phyloP scores from a whole-genome alignment of 2,888 invertebrate genomes.

The Eudasyphora cyanicolor region DNA sequence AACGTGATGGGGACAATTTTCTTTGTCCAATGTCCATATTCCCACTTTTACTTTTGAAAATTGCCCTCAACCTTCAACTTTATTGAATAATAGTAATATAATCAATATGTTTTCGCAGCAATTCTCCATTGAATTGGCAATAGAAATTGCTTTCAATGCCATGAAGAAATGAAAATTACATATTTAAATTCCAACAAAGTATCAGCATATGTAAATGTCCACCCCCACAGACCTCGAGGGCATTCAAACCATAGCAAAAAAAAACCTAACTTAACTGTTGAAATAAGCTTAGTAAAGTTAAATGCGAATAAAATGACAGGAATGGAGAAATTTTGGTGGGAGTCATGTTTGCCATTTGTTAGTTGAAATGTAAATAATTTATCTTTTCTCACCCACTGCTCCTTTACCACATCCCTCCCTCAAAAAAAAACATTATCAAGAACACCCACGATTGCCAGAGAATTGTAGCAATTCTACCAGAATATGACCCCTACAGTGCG shows the following conservation, averaged over 20 bases:
- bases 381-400: background rate
- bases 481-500: background rate
- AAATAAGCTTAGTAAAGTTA: background rate
- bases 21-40: no score
- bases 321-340: background rate
- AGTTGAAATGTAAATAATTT: conserved; percentile 16
- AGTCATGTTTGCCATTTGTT: background rate
- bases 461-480: background rate
- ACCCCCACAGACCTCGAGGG: background rate
- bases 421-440: background rate
- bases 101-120: no score
- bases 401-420: background rate
- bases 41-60: no score
- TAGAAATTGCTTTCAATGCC: background rate
- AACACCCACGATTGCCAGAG: no score
- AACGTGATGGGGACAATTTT: no score
- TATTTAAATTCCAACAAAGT: background rate
- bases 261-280: background rate
- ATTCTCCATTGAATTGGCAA: no score
- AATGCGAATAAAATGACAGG: background rate
- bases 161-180: background rate
- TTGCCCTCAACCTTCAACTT: no score
- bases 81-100: no score
- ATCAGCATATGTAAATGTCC: background rate
- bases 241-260: background rate